Percentiles rank a stretch among this genome's conserved stretches.
Conservation (phyloP, 2,888 invertebrate species). For the Conchocele bisecta region DNA sequence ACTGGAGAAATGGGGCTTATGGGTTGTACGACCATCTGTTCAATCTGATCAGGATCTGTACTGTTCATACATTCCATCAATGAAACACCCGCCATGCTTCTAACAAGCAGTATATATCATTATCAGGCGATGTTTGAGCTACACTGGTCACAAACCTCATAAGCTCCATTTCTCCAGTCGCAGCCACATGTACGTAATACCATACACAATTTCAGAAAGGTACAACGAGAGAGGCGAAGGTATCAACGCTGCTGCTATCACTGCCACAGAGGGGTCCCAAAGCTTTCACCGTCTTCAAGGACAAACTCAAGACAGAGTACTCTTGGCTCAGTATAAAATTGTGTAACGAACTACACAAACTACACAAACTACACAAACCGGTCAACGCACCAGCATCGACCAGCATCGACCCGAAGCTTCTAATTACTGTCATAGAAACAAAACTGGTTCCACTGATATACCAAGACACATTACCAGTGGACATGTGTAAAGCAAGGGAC, state of each 20-base stretch:
- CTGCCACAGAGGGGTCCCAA: conserved; percentile 68
- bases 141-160: too few species aligned
- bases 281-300: conserved; percentile 67
- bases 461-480: conserved; percentile 7
- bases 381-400: conserved; percentile 50
- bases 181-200: background rate
- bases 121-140: too few species aligned
- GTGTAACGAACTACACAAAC: conserved; percentile 51
- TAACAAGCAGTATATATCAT: too few species aligned
- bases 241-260: conserved; percentile 62
- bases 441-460: conserved; percentile 51
- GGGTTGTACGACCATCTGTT: too few species aligned
- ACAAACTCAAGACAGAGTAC: conserved; percentile 67
- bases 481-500: conserved; percentile 46
- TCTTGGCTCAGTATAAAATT: conserved; percentile 68
- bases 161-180: too few species aligned
- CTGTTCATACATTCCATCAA: too few species aligned
- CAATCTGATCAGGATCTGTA: too few species aligned
- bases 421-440: conserved; percentile 29
- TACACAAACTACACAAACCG: too few species aligned
- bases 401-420: too few species aligned
- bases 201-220: conserved; percentile 50
- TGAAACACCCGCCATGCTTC: too few species aligned
- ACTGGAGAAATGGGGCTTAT: too few species aligned
- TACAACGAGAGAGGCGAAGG: conserved; percentile 62